These are phyloP conservation scores for Gobiocypris rarus DNA, from an alignment of 2,113 vertebrate species.

Conservation along the genomic window DNA sequence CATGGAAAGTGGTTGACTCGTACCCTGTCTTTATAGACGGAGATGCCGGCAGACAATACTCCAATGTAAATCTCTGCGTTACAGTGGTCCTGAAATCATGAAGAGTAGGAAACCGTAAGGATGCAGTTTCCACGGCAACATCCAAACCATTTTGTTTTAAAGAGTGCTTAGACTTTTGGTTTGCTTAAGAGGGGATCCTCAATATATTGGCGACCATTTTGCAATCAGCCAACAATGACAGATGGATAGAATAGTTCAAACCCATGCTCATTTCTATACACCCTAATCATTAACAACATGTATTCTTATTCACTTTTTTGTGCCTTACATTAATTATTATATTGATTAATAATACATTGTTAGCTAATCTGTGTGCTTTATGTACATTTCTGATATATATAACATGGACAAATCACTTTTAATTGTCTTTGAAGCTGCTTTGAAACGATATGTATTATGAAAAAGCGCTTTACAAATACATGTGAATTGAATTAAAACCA, in stretches of 20 bases:
- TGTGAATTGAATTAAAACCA: not conserved
- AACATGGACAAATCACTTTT: too few relatives aligned
- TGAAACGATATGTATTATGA: too few relatives aligned
- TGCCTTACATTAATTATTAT: too few relatives aligned
- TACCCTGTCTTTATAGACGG: constrained; percentile 96
- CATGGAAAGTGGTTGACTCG: constrained; percentile 96
- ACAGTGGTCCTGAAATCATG: constrained; percentile 90
- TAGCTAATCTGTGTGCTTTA: too few relatives aligned
- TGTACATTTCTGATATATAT: too few relatives aligned
- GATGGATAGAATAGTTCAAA: not conserved
- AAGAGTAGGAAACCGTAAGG: constrained; percentile 9
- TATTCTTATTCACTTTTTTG: too few relatives aligned
- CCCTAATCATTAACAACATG: too few relatives aligned
- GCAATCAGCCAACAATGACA: not conserved
- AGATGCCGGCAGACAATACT: constrained; percentile 94
- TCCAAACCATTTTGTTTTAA: constrained; percentile 5
- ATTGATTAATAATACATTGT: too few relatives aligned
- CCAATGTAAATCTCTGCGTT: constrained; percentile 95
- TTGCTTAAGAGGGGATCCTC: not conserved
- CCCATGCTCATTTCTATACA: too few relatives aligned
- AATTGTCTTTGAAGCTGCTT: too few relatives aligned
- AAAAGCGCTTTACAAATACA: too few relatives aligned
- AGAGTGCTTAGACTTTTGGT: not conserved
- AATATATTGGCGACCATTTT: not conserved
- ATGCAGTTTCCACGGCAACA: constrained; percentile 28